phyloP scores from a whole-genome alignment of 2,888 invertebrate genomes.

The Drosophila sordidula region DNA sequence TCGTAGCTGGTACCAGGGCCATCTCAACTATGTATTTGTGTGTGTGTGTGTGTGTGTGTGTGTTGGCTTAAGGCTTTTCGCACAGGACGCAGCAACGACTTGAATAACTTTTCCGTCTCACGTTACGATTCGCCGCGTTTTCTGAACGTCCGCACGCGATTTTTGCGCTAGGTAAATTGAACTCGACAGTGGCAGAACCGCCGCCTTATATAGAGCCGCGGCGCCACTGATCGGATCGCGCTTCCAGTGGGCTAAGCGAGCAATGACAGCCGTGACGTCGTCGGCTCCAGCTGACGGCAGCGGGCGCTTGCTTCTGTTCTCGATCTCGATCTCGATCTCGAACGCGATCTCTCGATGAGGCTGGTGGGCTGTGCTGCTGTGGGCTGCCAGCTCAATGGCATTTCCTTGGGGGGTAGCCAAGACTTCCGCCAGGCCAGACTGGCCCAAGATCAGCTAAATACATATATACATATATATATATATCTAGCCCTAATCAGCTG shows the following conservation, averaged over 20 bases:
- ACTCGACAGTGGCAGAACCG: constrained; percentile 71
- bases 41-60: constrained; percentile 20
- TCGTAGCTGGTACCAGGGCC: constrained; percentile 82
- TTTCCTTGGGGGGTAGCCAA: constrained; percentile 42
- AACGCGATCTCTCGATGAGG: constrained; percentile 23
- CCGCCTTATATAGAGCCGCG: constrained; percentile 80
- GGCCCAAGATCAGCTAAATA: not conserved
- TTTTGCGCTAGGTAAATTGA: constrained; percentile 83
- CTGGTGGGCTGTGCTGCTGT: constrained; percentile 32
- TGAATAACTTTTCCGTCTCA: constrained; percentile 40
- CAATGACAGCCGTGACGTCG: constrained; percentile 71
- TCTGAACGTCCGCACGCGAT: constrained; percentile 79
- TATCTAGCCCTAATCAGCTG: constrained; percentile 6
- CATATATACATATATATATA: too few relatives aligned
- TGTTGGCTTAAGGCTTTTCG: not conserved
- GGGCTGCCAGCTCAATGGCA: constrained; percentile 39
- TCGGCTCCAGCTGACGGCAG: constrained; percentile 19
- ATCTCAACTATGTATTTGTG: constrained; percentile 53
- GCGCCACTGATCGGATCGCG: constrained; percentile 20
- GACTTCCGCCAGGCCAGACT: constrained; percentile 25
- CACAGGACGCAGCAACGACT: constrained; percentile 68
- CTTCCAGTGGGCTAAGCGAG: constrained; percentile 52
- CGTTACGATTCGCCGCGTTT: constrained; percentile 58
- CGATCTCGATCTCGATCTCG: constrained; percentile 23
- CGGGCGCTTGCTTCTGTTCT: constrained; percentile 34